Base-by-base conservation (phyloP, 1,140 invertebrate genomes). In the Aphidius ervi region DNA sequence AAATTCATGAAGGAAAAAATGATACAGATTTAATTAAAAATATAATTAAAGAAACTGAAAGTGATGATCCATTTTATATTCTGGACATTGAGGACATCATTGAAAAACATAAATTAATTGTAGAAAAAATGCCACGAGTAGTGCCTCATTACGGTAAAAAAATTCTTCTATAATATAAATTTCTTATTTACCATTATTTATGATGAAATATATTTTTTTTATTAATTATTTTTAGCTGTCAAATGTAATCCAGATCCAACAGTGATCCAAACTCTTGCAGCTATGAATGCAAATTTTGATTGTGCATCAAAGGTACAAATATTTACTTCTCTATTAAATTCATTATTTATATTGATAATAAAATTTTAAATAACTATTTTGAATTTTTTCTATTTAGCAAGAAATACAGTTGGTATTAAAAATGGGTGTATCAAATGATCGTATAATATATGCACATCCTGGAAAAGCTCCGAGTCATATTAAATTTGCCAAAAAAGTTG, bases 381-480 rank as follows among this genome's bases (percentile, higher is more conserved):
- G 1, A 23, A 31, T 31, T 31, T 31, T 31, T 31, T 31, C 4
- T 31, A 67, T 73, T 9, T 64, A 88, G 86, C 78, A 72, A 66
- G 89, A 91, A 74, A 90, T 91, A 50, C 69, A 82, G 61, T 82
- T 82, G 65, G 80, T 91, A 10, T 71, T 89, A 61, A 77, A 82
- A 47, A 71, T 85, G 9, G 86, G 86, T 16, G 85, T 90, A 9
- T 55, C 78, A 74, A 39, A 72, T 70, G 52, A 83, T 80, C 86
- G 89, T 46, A 97, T 99, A 59, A 95, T 99, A 69, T 99, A 95
- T 81, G 97, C 97, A 37, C 98, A 99, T 83, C 96, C 97, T 0
- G 92, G 93, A 65, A 99, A 99, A 78, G 89, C 89, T 63, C 83
- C 86, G 2, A 91, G 91, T 9, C 95, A 96, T 74, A 89, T 99